Conservation (phyloP, 1,140 invertebrate genomes). For the Zaprionus gabonicus region DNA sequence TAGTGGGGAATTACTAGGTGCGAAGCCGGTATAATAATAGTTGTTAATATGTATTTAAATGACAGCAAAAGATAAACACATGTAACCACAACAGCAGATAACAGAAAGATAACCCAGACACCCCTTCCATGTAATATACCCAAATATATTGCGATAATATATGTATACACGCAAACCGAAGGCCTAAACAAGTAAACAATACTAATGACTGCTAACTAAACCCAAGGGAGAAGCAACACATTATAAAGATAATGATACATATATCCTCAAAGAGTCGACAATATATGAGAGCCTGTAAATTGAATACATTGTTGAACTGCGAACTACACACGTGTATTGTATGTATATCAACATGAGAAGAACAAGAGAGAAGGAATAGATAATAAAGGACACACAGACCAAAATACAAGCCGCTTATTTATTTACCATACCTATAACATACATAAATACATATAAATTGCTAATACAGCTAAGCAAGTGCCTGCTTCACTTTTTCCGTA, state of each 20-base stretch:
- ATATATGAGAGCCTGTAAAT: constrained; percentile 76
- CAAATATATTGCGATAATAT: constrained; percentile 9
- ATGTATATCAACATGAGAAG: constrained; percentile 57
- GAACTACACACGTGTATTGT: constrained; percentile 43
- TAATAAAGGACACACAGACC: constrained; percentile 83
- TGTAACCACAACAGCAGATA: background rate
- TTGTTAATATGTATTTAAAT: constrained; percentile 66
- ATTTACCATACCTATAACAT: background rate
- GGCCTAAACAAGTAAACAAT: constrained; percentile 40
- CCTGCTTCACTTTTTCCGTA: background rate
- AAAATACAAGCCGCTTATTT: constrained; percentile 43
- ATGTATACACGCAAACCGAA: constrained; percentile 23
- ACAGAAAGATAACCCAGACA: background rate
- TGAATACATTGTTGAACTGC: constrained; percentile 53
- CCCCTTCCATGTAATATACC: constrained; percentile 33
- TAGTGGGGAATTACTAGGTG: constrained; percentile 8
- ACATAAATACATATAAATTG: constrained; percentile 10
- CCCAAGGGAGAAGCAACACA: constrained; percentile 25
- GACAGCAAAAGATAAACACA: constrained; percentile 28
- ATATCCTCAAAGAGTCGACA: constrained; percentile 70
- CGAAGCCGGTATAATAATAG: constrained; percentile 43
- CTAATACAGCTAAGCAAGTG: constrained; percentile 6
- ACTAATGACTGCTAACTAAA: constrained; percentile 69
- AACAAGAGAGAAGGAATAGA: constrained; percentile 56
- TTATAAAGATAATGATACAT: constrained; percentile 30